Percentiles rank a stretch among this genome's conserved stretches.
Conservation (phyloP, 2,113 vertebrate species). For the Guaruba guarouba region DNA sequence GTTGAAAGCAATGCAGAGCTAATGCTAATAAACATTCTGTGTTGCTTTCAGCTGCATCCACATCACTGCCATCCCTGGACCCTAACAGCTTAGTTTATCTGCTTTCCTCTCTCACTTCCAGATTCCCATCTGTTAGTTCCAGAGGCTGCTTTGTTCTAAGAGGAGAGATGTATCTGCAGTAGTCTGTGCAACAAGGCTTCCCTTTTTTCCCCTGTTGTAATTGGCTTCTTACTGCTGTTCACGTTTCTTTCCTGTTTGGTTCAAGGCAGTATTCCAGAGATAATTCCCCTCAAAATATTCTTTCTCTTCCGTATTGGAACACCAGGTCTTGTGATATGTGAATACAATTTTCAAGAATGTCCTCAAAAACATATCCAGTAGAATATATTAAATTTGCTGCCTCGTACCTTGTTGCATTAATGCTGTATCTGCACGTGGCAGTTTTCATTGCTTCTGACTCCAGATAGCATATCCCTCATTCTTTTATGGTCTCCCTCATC, state of each 20-base stretch:
- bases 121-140: background rate
- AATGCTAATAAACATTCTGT: background rate
- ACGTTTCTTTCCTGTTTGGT: background rate
- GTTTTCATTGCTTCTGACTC: background rate
- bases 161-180: background rate
- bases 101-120: background rate
- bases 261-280: background rate
- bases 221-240: background rate
- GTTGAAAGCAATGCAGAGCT: background rate
- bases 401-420: background rate
- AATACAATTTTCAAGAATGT: background rate
- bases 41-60: background rate
- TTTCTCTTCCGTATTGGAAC: background rate
- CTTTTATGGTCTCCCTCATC: background rate
- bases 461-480: background rate
- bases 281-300: background rate
- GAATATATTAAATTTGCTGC: background rate
- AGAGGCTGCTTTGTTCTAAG: background rate
- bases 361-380: background rate
- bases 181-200: background rate
- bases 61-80: background rate
- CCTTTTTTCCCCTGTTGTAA: background rate
- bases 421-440: background rate
- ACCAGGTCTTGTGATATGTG: background rate
- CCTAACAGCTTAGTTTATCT: background rate